phyloP scores from a whole-genome alignment of 2,888 invertebrate species.

The Tubulanus polymorphus region DNA sequence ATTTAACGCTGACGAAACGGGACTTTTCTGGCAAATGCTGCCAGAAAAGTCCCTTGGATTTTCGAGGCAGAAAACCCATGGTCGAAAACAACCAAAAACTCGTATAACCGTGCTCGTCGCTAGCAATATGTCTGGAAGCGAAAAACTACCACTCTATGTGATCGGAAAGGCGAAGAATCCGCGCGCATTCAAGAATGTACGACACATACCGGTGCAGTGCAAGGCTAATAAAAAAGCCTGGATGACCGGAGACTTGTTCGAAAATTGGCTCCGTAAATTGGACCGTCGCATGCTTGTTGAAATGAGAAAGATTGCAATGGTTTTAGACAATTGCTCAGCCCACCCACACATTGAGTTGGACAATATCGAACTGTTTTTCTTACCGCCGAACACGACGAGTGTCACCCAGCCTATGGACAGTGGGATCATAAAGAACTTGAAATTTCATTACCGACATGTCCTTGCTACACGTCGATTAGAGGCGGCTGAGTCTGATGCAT shows the following conservation, averaged over 20 bases:
- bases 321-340: constrained; percentile 26
- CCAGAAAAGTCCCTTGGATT: constrained; percentile 20
- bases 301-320: constrained; percentile 15
- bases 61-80: constrained; percentile 19
- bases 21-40: constrained; percentile 20
- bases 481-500: no score
- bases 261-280: constrained; percentile 21
- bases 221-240: constrained; percentile 23
- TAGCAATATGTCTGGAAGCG: constrained; percentile 20
- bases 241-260: constrained; percentile 22
- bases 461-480: no score
- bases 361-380: constrained; percentile 20
- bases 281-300: constrained; percentile 14
- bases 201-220: constrained; percentile 18
- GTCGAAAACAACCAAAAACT: constrained; percentile 23
- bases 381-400: constrained; percentile 27
- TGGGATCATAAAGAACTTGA: constrained; percentile 25
- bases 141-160: constrained; percentile 19
- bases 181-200: constrained; percentile 22
- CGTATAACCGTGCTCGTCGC: constrained; percentile 19
- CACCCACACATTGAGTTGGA: constrained; percentile 21
- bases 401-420: constrained; percentile 28
- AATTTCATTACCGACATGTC: no score
- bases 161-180: constrained; percentile 23
- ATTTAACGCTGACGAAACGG: constrained; percentile 24